Evolutionary conservation across 1,140 invertebrate genomes (phyloP).

Genomic region (Bradynema listronoti): DNA sequence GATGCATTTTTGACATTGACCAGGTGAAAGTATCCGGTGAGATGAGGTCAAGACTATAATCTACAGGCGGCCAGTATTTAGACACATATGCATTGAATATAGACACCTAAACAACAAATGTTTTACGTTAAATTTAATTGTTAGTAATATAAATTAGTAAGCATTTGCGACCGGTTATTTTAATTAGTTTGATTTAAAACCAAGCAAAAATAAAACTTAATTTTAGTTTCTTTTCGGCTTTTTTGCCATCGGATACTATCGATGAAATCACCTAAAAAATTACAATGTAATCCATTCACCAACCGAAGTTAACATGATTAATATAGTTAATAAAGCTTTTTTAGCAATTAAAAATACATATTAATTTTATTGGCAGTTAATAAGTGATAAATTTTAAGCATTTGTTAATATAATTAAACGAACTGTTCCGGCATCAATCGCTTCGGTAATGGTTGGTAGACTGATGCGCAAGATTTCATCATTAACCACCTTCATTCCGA

Average conservation of each 20-base stretch:
- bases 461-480: conserved; percentile 54
- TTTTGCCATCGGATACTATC: no score
- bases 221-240: no score
- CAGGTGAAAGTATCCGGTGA: conserved; percentile 55
- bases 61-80: conserved; percentile 57
- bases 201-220: no score
- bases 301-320: no score
- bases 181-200: no score
- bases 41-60: conserved; percentile 50
- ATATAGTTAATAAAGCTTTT: no score
- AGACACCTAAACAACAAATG: conserved; percentile 43
- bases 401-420: conserved; percentile 2
- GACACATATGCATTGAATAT: conserved; percentile 56
- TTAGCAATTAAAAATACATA: no score
- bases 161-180: no score
- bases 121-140: background rate
- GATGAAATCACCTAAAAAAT: no score
- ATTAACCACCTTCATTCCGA: conserved; percentile 58
- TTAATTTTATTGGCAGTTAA: no score
- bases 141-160: no score
- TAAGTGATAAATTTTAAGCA: conserved; percentile 4
- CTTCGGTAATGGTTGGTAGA: conserved; percentile 56
- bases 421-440: conserved; percentile 54
- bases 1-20: conserved; percentile 57
- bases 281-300: no score